Evolutionary conservation across 2,797 vertebrate species (phyloP).

Genomic region (Lindbergichthys nudifrons): DNA sequence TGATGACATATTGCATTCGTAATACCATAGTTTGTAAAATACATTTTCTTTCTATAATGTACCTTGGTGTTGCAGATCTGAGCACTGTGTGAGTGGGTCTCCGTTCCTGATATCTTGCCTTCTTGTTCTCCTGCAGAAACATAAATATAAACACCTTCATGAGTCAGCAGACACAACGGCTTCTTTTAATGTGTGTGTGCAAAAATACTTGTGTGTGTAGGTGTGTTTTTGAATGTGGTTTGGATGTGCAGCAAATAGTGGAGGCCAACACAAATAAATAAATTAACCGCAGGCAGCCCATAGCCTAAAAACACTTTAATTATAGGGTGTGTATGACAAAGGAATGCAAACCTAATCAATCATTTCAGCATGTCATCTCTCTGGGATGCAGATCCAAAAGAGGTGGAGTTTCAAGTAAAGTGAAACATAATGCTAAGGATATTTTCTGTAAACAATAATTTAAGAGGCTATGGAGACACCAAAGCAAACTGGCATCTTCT

Average conservation of each 20-base stretch:
- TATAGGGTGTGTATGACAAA: conserved; percentile 61
- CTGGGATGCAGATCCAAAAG: conserved; percentile 24
- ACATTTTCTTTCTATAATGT: conserved; percentile 28
- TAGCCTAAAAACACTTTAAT: conserved; percentile 56
- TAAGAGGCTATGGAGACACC: conserved; percentile 48
- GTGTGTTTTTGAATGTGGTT: conserved; percentile 42
- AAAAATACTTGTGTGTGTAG: conserved; percentile 6
- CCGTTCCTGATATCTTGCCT: conserved; percentile 98
- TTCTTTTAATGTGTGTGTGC: conserved; percentile 17
- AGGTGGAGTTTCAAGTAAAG: conserved; percentile 23
- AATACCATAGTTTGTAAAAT: neutral
- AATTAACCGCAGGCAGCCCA: conserved; percentile 40
- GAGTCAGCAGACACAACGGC: conserved; percentile 35
- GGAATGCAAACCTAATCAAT: conserved; percentile 69
- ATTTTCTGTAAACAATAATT: conserved; percentile 54
- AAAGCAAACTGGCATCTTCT: conserved; percentile 29
- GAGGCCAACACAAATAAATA: conserved; percentile 63
- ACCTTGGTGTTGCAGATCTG: conserved; percentile 95
- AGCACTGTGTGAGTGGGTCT: conserved; percentile 97
- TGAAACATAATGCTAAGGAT: conserved; percentile 33
- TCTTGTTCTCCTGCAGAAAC: conserved; percentile 91
- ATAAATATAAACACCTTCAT: conserved; percentile 60
- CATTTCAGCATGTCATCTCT: conserved; percentile 41
- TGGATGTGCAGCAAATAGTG: conserved; percentile 28
- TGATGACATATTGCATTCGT: neutral